Conservation (phyloP, 2,888 invertebrate genomes). For the Drosophila infuscata region DNA sequence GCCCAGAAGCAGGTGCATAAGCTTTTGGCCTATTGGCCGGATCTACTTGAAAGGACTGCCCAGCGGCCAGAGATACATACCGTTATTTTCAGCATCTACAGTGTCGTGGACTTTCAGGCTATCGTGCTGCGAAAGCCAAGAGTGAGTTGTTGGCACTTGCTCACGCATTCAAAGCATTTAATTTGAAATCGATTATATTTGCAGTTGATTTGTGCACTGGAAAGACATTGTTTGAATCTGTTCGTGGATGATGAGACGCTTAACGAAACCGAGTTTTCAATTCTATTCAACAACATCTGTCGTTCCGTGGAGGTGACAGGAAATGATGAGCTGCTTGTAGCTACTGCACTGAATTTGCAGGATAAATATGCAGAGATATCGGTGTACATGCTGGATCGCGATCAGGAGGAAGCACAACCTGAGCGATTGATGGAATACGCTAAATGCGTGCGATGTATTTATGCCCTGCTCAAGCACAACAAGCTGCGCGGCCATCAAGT, state of each 20-base stretch:
- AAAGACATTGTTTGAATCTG: constrained; percentile 30
- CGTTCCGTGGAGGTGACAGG: constrained; percentile 51
- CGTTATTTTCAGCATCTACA: constrained; percentile 53
- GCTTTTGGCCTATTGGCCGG: constrained; percentile 49
- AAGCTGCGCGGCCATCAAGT: constrained; percentile 34
- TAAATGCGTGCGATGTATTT: constrained; percentile 39
- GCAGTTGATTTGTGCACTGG: constrained; percentile 51
- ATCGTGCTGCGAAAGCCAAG: constrained; percentile 11
- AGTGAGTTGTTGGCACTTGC: constrained; percentile 19
- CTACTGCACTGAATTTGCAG: constrained; percentile 25
- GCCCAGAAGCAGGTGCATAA: constrained; percentile 39
- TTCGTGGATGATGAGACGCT: constrained; percentile 57
- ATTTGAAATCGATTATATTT: background rate
- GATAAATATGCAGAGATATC: constrained; percentile 23
- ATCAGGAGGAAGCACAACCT: background rate
- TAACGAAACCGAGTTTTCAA: constrained; percentile 32
- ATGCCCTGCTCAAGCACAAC: constrained; percentile 36
- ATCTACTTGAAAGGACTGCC: constrained; percentile 22
- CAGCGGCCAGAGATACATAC: constrained; percentile 26
- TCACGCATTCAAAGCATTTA: background rate
- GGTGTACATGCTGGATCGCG: constrained; percentile 1
- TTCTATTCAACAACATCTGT: constrained; percentile 46
- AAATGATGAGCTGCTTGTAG: constrained; percentile 32
- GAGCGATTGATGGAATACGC: constrained; percentile 36
- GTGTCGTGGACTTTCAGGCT: constrained; percentile 39